Percentiles rank a stretch among this genome's conserved stretches.
phyloP scores from a whole-genome alignment of 2,888 invertebrate species.

The Thysanoteuthis rhombus region DNA sequence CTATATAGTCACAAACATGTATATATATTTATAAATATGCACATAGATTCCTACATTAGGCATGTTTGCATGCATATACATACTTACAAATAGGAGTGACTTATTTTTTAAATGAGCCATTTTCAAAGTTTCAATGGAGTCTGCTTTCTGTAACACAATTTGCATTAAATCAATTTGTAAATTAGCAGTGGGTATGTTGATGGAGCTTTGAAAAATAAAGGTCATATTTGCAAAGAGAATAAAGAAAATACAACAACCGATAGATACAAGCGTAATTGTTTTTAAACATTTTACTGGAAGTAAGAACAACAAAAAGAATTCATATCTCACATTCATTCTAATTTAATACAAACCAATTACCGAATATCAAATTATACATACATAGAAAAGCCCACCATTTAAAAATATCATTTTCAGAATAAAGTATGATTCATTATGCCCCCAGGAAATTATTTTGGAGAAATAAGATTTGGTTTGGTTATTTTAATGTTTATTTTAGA shows the following conservation, averaged over 20 bases:
- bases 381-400: constrained; percentile 12
- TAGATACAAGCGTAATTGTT: background rate
- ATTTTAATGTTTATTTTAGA: background rate
- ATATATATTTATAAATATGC: background rate
- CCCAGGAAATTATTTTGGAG: background rate
- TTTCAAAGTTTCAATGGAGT: background rate
- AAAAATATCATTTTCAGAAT: background rate
- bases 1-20: background rate
- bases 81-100: background rate
- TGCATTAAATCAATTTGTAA: constrained; percentile 12
- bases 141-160: background rate
- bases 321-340: background rate
- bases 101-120: background rate
- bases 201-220: background rate
- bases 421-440: background rate
- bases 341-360: background rate
- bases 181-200: background rate
- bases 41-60: no score
- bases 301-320: background rate
- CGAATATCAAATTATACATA: background rate
- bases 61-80: no score
- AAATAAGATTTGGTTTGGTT: background rate
- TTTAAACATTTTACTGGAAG: background rate
- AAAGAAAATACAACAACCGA: background rate
- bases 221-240: background rate